Conservation (phyloP, 2,797 vertebrate genomes). For the Neostethus bicornis region DNA sequence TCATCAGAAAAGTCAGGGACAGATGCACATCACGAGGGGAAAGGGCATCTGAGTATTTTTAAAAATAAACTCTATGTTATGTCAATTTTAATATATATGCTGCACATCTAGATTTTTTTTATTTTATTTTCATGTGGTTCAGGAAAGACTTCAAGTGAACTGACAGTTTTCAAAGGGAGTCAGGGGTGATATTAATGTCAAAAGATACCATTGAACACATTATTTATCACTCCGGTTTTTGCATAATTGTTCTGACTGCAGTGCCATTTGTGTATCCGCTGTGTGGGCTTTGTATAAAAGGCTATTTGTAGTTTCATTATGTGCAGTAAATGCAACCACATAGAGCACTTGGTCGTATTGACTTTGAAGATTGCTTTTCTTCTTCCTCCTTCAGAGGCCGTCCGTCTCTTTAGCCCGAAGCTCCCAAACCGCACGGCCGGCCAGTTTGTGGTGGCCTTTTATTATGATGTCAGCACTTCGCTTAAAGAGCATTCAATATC, state of each 20-base stretch:
- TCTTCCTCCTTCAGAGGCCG: slow-evolving; percentile 60
- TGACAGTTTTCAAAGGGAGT: slow-evolving; percentile 69
- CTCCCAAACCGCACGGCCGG: slow-evolving; percentile 62
- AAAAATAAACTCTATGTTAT: slow-evolving; percentile 78
- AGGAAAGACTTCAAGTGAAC: slow-evolving; percentile 57
- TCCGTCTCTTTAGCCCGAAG: slow-evolving; percentile 67
- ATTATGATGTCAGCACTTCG: slow-evolving; percentile 84
- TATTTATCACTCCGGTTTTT: slow-evolving; percentile 50
- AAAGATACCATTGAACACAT: slow-evolving; percentile 42
- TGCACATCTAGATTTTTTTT: slow-evolving; percentile 46
- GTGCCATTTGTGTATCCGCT: slow-evolving; percentile 29
- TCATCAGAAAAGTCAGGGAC: slow-evolving; percentile 71
- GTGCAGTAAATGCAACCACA: slow-evolving; percentile 63
- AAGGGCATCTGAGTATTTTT: slow-evolving; percentile 70
- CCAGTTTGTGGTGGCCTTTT: slow-evolving; percentile 70
- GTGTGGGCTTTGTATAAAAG: slow-evolving; percentile 44
- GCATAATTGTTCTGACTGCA: slow-evolving; percentile 53
- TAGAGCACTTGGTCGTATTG: slow-evolving; percentile 67
- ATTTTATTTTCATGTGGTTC: slow-evolving; percentile 30
- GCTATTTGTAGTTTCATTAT: slow-evolving; percentile 68
- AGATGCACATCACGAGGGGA: slow-evolving; percentile 64
- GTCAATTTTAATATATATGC: slow-evolving; percentile 65
- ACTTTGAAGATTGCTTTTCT: slow-evolving; percentile 74
- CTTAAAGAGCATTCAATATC: slow-evolving; percentile 83
- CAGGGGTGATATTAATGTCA: slow-evolving; percentile 49